Evolutionary conservation across 2,888 invertebrate genomes (phyloP), one percentile per base, ranked within the genome.

Genomic region (Stegana nigrithorax): DNA sequence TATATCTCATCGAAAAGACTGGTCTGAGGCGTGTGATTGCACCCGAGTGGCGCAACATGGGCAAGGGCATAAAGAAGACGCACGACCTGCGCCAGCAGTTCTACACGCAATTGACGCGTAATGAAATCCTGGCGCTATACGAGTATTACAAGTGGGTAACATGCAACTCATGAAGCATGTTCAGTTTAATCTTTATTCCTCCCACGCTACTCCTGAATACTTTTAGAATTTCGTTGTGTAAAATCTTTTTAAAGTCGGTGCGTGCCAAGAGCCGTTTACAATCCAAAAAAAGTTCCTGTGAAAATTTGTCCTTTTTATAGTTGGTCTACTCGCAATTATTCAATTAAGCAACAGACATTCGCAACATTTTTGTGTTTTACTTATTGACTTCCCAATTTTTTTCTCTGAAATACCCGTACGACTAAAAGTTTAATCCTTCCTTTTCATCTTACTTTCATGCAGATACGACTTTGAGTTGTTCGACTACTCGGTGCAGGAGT

Each of bases 381-480:
- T n/a, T n/a, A n/a, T n/a, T n/a, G n/a, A n/a, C n/a, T n/a, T n/a
- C n/a, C n/a, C n/a, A n/a, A n/a, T n/a, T n/a, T n/a, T n/a, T n/a
- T n/a, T n/a, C n/a, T n/a, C n/a, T n/a, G n/a, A n/a, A n/a, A n/a
- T n/a, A n/a, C n/a, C n/a, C n/a, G n/a, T n/a, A n/a, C n/a, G n/a
- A n/a, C n/a, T n/a, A n/a, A n/a, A n/a, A 36, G 4, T 39, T 39
- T 39, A 8, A 39, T n/a, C 2, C 5, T 10, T 17, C 3, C 3
- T 14, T 12, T 21, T 17, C 23, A n/a, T 25, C 5, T 10, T 55
- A n/a, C 69, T 73, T 70, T 65, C 56, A 67, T 70, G 72, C 88
- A 94, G 94, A 84, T 90, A 92, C 81, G 96, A 96, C 85, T 95
- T 95, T 85, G 90, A 91, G 82, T 87, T 96, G 66, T 96, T 96